These are phyloP conservation scores for Oligia fasciuncula DNA, from an alignment of 2,888 invertebrate genomes.

Conservation along the genomic window DNA sequence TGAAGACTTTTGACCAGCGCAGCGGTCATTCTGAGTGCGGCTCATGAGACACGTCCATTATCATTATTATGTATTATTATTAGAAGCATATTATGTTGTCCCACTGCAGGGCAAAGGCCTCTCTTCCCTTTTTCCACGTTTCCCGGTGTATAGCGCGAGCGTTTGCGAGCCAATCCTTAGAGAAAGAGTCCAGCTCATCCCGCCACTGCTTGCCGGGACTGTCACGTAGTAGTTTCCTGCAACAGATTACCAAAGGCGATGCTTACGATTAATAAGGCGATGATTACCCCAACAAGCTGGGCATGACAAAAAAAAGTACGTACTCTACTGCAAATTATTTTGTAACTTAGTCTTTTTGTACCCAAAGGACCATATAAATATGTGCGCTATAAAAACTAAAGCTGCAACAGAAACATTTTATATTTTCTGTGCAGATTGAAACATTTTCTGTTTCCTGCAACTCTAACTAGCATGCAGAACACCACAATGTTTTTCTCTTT, in stretches of 20 bases:
- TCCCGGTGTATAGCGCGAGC: no score
- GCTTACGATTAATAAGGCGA: neutral
- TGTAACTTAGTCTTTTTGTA: neutral
- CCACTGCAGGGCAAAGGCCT: neutral
- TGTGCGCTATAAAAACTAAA: neutral
- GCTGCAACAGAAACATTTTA: conserved; percentile 28
- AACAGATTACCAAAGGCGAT: no score
- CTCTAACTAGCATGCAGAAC: conserved; percentile 39
- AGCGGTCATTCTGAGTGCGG: no score
- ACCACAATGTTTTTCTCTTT: conserved; percentile 6
- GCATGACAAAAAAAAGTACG: neutral
- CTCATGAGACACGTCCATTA: no score
- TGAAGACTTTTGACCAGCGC: no score
- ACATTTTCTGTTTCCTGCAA: conserved; percentile 17
- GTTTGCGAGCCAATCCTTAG: no score
- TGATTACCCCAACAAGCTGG: neutral
- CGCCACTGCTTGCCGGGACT: neutral
- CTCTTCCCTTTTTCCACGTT: neutral
- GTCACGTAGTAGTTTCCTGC: neutral
- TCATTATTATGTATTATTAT: neutral
- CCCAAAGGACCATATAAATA: neutral
- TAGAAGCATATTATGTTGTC: neutral
- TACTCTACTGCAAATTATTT: neutral
- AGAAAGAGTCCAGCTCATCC: neutral
- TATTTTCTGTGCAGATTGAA: conserved; percentile 25